Base-by-base conservation (phyloP, 1,140 invertebrate species). In the Drosophila arizonae region DNA sequence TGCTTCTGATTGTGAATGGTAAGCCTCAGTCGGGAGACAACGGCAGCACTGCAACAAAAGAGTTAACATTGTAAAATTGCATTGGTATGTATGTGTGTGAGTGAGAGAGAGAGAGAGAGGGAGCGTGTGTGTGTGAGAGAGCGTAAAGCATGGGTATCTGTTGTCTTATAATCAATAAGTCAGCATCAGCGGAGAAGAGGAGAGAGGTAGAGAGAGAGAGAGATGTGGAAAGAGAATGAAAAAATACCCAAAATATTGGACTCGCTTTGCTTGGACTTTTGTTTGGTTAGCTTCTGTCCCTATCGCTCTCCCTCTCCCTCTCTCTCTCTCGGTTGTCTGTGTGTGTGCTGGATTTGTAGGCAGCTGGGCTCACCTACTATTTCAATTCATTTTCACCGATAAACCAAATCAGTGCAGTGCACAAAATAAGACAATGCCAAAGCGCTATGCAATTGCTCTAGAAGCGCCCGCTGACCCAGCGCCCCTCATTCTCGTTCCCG, bases 1-100 rank as follows among this genome's bases (percentile, higher is more conserved):
- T 69, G 48, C 54, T 50, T 63, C 50, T 70, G 26, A 63, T 67
- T 71, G 64, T 71, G 62, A 66, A 46, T 46, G 41, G 28, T 36
- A 54, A 45, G 43, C 26, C 58, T 43, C 57, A 26, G 45, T 6
- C 10, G 48, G n/a, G 4, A 52, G 46, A 52, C 15, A 68, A 65
- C 51, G 43, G 41, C 11, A 8, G 24, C 21, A 43, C 9, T 26
- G 28, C 39, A 55, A 17, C 50, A 57, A 41, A 60, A 58, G 55
- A 5, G 66, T 45, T 21, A 46, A n/a, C 33, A 51, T 10, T 51
- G 21, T 24, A 24, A 24, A 24, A 24, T 24, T 24, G 21, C 21
- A 24, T 24, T 24, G 0, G 36, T 2, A 21, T 17, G 10, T 30
- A 46, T 4, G 45, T 11, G 39, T 13, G 17, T 10, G 43, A 39